A percentile compares a stretch with the other conserved stretches of the same genome.
Evolutionary conservation across 2,888 invertebrate genomes (phyloP).

Genomic region (Napeogenes sylphis): DNA sequence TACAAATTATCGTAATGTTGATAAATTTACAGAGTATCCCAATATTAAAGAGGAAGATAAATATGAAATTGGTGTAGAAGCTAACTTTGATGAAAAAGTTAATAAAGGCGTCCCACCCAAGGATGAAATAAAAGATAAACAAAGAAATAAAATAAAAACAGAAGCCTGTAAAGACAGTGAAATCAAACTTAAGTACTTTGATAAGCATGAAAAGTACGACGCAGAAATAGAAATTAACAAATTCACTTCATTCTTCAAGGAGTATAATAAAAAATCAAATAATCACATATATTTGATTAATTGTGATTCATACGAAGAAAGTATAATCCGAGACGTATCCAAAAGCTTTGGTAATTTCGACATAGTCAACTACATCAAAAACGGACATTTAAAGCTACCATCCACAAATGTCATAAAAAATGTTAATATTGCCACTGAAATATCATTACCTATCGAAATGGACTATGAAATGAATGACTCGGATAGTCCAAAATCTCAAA

Average conservation of each 20-base stretch:
- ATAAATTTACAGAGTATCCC: no score
- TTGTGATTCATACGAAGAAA: constrained; percentile 63
- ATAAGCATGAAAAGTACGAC: constrained; percentile 56
- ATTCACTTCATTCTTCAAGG: constrained; percentile 53
- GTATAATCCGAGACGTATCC: constrained; percentile 53
- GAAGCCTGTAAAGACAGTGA: not conserved
- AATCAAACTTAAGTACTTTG: constrained; percentile 49
- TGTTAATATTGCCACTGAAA: constrained; percentile 52
- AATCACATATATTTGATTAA: constrained; percentile 59
- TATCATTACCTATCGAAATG: constrained; percentile 52
- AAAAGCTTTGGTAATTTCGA: constrained; percentile 52
- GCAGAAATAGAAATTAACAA: constrained; percentile 56
- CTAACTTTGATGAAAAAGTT: not conserved
- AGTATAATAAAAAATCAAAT: constrained; percentile 38
- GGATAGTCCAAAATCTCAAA: constrained; percentile 24
- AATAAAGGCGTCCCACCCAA: no score
- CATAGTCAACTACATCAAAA: constrained; percentile 60
- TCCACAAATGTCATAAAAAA: constrained; percentile 51
- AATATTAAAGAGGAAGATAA: no score
- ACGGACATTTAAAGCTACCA: constrained; percentile 56
- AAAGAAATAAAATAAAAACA: not conserved
- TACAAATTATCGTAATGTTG: not conserved
- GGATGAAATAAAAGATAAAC: no score
- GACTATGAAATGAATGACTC: constrained; percentile 30
- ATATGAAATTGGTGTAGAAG: not conserved